Conservation (phyloP, 2,888 invertebrate genomes). For the Gymnocheta viridis region DNA sequence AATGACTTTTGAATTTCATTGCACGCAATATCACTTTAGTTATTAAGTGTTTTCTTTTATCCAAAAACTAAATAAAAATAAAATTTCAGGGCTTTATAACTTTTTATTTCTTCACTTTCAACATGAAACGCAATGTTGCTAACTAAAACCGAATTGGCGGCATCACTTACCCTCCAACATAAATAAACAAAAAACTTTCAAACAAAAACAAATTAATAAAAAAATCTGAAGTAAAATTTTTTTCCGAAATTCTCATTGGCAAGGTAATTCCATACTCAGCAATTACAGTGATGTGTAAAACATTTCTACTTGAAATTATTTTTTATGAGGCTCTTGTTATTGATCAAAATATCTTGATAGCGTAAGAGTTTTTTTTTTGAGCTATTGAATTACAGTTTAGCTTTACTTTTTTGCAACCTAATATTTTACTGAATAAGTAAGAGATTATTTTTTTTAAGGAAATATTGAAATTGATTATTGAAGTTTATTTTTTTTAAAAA, state of each 20-base stretch:
- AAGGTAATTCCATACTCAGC: slow-evolving; percentile 49
- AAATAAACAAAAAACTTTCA: slow-evolving; percentile 35
- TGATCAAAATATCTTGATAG: too few species aligned
- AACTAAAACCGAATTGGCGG: slow-evolving; percentile 45
- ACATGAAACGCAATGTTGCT: slow-evolving; percentile 37
- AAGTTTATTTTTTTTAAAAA: too few species aligned
- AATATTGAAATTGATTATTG: too few species aligned
- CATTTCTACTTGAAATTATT: too few species aligned
- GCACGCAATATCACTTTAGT: slow-evolving; percentile 67
- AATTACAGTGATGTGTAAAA: neutral
- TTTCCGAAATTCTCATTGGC: slow-evolving; percentile 41
- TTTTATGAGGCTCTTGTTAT: too few species aligned
- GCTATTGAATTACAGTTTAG: too few species aligned
- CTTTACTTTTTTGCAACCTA: too few species aligned
- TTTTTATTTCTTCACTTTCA: slow-evolving; percentile 28
- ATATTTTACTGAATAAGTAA: too few species aligned
- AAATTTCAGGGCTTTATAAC: slow-evolving; percentile 48
- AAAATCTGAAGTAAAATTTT: slow-evolving; percentile 33
- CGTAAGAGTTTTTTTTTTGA: too few species aligned
- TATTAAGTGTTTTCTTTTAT: slow-evolving; percentile 60
- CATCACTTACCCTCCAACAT: neutral
- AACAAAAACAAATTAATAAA: slow-evolving; percentile 7
- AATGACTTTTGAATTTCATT: slow-evolving; percentile 39
- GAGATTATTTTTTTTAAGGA: too few species aligned
- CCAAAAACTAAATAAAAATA: slow-evolving; percentile 36